These are phyloP conservation scores for Sussaba pulchella DNA, from an alignment of 2,888 invertebrate genomes.

Conservation along the genomic window DNA sequence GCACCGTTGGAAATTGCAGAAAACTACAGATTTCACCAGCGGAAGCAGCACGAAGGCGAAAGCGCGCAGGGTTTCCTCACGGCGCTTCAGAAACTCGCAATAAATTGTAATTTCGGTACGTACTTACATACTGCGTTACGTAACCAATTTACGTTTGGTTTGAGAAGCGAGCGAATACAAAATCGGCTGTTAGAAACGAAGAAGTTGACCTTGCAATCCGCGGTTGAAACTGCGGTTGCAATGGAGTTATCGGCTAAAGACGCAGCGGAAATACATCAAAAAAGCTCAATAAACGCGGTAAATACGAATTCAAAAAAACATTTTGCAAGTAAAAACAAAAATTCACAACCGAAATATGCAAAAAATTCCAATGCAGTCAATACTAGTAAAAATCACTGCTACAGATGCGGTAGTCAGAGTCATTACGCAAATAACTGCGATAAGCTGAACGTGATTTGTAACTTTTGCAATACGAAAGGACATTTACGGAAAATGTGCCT, in stretches of 20 bases:
- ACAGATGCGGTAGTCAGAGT: slow-evolving; percentile 19
- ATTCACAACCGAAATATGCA: not conserved
- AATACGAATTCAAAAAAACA: slow-evolving; percentile 13
- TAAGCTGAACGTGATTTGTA: slow-evolving; percentile 32
- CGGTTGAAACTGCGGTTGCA: slow-evolving; percentile 70
- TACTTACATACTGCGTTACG: slow-evolving; percentile 72
- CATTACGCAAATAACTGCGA: slow-evolving; percentile 39
- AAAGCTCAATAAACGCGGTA: slow-evolving; percentile 15
- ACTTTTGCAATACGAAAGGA: slow-evolving; percentile 22
- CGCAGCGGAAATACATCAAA: slow-evolving; percentile 68
- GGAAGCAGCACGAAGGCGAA: slow-evolving; percentile 71
- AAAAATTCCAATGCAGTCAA: not conserved
- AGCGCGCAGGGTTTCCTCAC: slow-evolving; percentile 67
- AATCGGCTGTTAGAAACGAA: slow-evolving; percentile 71
- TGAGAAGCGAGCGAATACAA: slow-evolving; percentile 70
- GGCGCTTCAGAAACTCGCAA: slow-evolving; percentile 67
- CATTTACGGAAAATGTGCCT: slow-evolving; percentile 33
- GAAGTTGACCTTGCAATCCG: slow-evolving; percentile 68
- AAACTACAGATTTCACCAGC: slow-evolving; percentile 70
- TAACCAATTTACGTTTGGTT: slow-evolving; percentile 74
- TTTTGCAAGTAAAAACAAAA: slow-evolving; percentile 13
- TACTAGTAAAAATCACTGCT: not conserved
- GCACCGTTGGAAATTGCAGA: slow-evolving; percentile 73
- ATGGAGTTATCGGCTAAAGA: slow-evolving; percentile 71
- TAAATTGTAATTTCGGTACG: slow-evolving; percentile 70